Percentiles rank a stretch among this genome's conserved stretches.
Conservation (phyloP, 23 tunicate species). For the Halocynthia aurantium region DNA sequence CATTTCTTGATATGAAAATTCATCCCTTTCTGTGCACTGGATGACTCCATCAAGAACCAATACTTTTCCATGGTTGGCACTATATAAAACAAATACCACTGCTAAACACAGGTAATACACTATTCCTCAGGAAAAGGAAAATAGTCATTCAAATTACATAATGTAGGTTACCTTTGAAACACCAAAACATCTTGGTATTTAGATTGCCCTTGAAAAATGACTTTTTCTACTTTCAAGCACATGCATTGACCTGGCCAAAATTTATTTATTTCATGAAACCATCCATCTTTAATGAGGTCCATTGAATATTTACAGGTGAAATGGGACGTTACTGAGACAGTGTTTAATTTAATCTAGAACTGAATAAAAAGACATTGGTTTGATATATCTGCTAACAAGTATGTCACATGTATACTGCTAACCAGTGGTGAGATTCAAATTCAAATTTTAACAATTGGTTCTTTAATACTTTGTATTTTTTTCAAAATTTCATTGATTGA, state of each 20-base stretch:
- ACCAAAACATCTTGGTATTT: conserved; percentile 76
- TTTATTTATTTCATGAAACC: conserved; percentile 83
- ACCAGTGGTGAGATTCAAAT: too few species aligned
- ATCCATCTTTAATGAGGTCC: conserved; percentile 50
- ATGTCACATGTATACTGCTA: too few species aligned
- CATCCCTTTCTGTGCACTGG: conserved; percentile 96
- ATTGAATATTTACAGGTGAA: conserved; percentile 9
- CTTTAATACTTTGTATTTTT: too few species aligned
- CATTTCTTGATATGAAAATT: conserved; percentile 92
- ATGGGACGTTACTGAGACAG: too few species aligned
- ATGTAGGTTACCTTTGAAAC: conserved; percentile 55
- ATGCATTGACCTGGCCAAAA: conserved; percentile 97
- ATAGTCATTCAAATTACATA: background rate
- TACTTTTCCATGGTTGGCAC: conserved; percentile 85
- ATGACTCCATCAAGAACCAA: conserved; percentile 90
- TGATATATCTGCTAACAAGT: too few species aligned
- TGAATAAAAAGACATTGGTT: too few species aligned
- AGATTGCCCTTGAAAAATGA: conserved; percentile 84
- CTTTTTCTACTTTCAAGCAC: conserved; percentile 83
- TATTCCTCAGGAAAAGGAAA: background rate
- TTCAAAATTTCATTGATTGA: too few species aligned
- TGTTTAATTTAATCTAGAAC: too few species aligned
- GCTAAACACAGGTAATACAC: background rate
- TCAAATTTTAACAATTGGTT: too few species aligned
- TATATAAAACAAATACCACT: background rate